Evolutionary conservation across 2,797 vertebrate species (phyloP).

Genomic region (Ataeniobius toweri): DNA sequence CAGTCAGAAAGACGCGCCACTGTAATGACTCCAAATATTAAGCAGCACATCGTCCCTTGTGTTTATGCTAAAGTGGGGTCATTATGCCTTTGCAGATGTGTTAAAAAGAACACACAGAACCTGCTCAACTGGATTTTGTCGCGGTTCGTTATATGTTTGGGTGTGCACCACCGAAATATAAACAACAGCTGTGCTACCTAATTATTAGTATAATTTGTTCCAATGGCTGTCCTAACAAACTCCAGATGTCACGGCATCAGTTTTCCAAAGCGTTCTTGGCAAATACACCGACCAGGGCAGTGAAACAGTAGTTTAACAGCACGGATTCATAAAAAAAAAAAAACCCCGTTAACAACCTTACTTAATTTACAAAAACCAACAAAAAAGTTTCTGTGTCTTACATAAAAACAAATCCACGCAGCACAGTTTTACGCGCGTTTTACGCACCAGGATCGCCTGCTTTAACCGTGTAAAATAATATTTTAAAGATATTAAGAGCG

Average conservation of each 20-base stretch:
- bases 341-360: not conserved
- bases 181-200: not conserved
- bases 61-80: not conserved
- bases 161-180: not conserved
- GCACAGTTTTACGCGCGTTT: conserved; percentile 15
- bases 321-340: conserved; percentile 1
- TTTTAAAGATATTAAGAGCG: too few species aligned
- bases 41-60: not conserved
- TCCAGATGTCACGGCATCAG: not conserved
- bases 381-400: not conserved
- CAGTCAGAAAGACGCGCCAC: too few species aligned
- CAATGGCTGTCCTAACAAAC: not conserved
- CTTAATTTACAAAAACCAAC: not conserved
- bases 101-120: not conserved
- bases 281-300: not conserved
- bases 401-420: not conserved
- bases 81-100: not conserved
- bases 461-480: not conserved
- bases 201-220: not conserved
- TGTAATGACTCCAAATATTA: not conserved
- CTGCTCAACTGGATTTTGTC: conserved; percentile 19
- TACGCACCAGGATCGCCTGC: conserved; percentile 11
- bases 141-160: not conserved
- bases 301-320: not conserved
- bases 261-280: conserved; percentile 12